Base-by-base conservation (phyloP, 2,113 vertebrate species). In the Ageneiosus marmoratus region DNA sequence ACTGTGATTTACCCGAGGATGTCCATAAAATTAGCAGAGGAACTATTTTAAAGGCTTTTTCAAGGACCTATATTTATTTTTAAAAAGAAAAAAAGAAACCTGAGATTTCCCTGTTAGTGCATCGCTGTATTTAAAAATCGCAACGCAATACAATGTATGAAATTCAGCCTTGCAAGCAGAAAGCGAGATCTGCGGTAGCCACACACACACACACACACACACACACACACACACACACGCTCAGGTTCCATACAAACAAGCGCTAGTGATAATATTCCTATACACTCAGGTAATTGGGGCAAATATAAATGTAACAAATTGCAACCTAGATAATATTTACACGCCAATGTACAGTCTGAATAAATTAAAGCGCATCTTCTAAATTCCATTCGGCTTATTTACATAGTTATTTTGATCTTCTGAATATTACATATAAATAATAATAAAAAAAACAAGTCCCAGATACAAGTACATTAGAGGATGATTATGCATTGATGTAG, bases 361-460 rank as follows among this genome's bases (percentile, higher is more conserved):
- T 95, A 95, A 97, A 95, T 95, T 94, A 95, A 96, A 95, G 94
- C 95, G 93, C 93, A 93, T 95, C 94, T 95, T 93, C 90, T 94
- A 93, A 89, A 92, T 92, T 93, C 89, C 89, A 91, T 93, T 92
- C 92, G 91, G 90, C 92, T 93, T 94, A 96, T 96, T 95, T 97
- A 96, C 95, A 97, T 91, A 95, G 94, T 94, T 94, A 93, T 90
- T 92, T 92, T 94, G 55, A 78, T 46, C 41, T 95, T 74, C 84
- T 81, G 92, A 73, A 84, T 84, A 72, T 79, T 84, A 73, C 53
- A 84, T 90, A 96, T 97, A 96, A 96, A 96, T 97, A 96, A 95
- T 90, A 90, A 83, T 82, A 84, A 81, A 81, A 84, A 80, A 85
- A 69, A 74, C 27, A 76, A 48, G 83, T 83, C 75, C 65, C 73